Base-by-base conservation (phyloP, 53 echinoderm and acorn worm genomes). In the Mesocentrotus franciscanus region DNA sequence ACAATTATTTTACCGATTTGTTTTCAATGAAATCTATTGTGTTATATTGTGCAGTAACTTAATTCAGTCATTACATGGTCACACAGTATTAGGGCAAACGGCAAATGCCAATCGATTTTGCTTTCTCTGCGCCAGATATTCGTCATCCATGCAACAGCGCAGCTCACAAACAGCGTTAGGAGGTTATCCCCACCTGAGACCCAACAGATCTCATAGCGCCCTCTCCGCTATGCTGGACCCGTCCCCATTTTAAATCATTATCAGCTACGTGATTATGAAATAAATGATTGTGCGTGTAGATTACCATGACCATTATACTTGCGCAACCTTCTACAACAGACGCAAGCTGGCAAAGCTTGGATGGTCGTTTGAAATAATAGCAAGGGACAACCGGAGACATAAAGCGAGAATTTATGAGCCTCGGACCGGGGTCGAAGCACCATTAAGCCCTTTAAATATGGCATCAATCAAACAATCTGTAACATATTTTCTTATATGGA, bases 361-460 rank as follows among this genome's bases (percentile, higher is more conserved):
- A 87, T 58, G 87, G 58, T 87, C 87, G 87, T 87, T 84, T 87
- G 34, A 10, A n/a, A 87, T 87, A 91, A 91, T 91, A 62, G 66
- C 33, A 33, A 56, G 56, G 95, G 95, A 94, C 95, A 87, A 85
- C 85, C 87, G 56, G 66, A 61, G 33, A 85, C 85, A 94, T 64
- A 85, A 94, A 94, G 95, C 95, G 95, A 61, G 66, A 94, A 94
- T 94, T 94, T 94, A 94, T 56, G 85, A 68, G 79, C 61, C 30
- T 29, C 93, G 14, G 59, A 72, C 92, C 79, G 61, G 93, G 93
- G 78, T 60, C 78, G 27, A 10, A 66, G 61, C 56, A 32, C 79
- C 93, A 79, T 78, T 93, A 78, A 81, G 35, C 9, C 55, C 33
- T 81, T 58, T 33, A 34, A 81, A 60, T 57, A 32, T 27, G 79